Base-by-base conservation (phyloP, 1,140 invertebrate species). In the Vanessa tameamea region DNA sequence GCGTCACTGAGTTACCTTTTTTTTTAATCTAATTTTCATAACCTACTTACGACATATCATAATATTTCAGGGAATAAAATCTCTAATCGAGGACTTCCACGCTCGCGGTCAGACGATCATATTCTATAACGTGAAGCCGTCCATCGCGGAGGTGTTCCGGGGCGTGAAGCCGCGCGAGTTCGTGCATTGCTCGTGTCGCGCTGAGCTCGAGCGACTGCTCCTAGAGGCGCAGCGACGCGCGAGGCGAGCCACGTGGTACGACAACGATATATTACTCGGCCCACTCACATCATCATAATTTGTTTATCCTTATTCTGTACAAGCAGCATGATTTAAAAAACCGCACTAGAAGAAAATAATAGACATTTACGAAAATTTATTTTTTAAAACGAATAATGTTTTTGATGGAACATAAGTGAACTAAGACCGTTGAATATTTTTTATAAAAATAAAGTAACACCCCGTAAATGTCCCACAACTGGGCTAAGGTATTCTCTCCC, bases 51-150 rank as follows among this genome's bases (percentile, higher is more conserved):
- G 2, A 51, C 23, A 43, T 43, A 43, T 74, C 1, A 16, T 47
- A 53, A 1, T 37, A 23, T 67, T 13, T 5, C 84, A 96, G 95
- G 96, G 96, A 31, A 94, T 97, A 5, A 96, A 96, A 81, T 94
- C 94, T 37, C 92, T 97, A 47, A 96, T 96, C 72, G 95, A 96
- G 73, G 96, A 96, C 88, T 96, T 96, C 88, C 92, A 95, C 23
- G 93, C 93, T 61, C 94, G 96, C 73, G 95, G 95, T n/a, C 96
- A 97, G 85, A 94, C 95, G 8, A 92, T 97, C 31, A 94, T 97
- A 51, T 96, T 97, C 86, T 95, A 95, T 86, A 96, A 96, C 82
- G 90, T 96, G 77, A 96, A 96, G 87, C 95, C 95, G 20, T 96
- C 95, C 66, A 94, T 96, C 13, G 93, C 95, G 50, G 92, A 93